These are phyloP conservation scores for Aphaenogaster floridana DNA, from an alignment of 1,140 invertebrate species.

Conservation along the genomic window DNA sequence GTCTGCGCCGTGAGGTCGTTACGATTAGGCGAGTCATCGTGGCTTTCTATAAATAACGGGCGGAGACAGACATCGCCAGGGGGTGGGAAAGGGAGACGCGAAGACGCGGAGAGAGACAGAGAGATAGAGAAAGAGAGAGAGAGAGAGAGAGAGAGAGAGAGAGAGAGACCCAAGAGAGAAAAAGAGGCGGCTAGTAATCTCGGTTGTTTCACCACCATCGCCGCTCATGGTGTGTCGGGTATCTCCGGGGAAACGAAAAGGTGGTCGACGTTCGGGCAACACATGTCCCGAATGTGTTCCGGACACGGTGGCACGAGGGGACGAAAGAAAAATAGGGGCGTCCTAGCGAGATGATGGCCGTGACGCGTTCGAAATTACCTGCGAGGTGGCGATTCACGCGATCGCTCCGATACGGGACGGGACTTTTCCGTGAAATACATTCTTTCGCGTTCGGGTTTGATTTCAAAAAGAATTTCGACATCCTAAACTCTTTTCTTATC, in stretches of 20 bases:
- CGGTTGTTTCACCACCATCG: conserved; percentile 31
- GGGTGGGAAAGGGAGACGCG: conserved; percentile 35
- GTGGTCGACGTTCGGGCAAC: conserved; percentile 76
- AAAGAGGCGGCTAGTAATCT: conserved; percentile 32
- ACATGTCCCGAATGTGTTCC: conserved; percentile 80
- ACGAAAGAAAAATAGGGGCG: conserved; percentile 54
- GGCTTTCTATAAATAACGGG: conserved; percentile 63
- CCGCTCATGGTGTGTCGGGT: conserved; percentile 68
- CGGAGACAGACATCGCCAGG: conserved; percentile 52
- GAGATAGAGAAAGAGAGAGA: not conserved
- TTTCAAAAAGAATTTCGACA: not conserved
- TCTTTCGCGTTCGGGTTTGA: not conserved
- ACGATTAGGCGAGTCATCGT: conserved; percentile 67
- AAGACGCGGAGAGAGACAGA: not conserved
- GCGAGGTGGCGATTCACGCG: conserved; percentile 29
- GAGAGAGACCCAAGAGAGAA: not conserved
- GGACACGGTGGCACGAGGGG: conserved; percentile 11
- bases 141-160: not conserved
- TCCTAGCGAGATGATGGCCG: not conserved
- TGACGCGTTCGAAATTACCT: conserved; percentile 48
- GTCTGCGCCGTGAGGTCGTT: conserved; percentile 54
- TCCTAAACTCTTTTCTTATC: not conserved
- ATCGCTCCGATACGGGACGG: not conserved
- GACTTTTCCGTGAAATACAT: not conserved
- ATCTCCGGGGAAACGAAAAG: conserved; percentile 74